Conservation (phyloP, 1,140 invertebrate genomes). For the Mamestra configurata region DNA sequence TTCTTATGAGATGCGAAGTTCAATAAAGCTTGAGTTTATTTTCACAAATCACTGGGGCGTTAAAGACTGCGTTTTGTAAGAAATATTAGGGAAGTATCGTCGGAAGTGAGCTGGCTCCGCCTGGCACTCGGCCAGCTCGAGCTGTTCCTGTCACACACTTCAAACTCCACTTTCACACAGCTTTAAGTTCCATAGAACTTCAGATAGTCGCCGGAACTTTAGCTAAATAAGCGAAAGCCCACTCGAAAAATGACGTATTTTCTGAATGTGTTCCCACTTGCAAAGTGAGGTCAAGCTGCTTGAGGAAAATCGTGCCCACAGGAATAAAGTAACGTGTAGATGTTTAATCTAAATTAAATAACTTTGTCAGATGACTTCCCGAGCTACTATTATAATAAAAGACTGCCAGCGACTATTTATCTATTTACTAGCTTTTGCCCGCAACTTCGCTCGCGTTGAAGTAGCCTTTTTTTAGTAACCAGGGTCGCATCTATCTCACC, state of each 20-base stretch:
- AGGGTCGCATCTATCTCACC: no score
- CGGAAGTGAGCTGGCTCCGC: constrained; percentile 59
- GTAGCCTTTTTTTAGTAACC: no score
- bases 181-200: not conserved
- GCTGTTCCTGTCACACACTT: constrained; percentile 50
- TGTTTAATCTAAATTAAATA: constrained; percentile 1
- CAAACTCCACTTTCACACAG: constrained; percentile 6
- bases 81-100: constrained; percentile 59
- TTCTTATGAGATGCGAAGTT: constrained; percentile 14
- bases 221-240: constrained; percentile 18
- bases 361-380: not conserved
- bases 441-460: no score
- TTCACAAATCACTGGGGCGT: constrained; percentile 48
- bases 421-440: no score
- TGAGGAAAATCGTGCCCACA: constrained; percentile 1
- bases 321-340: constrained; percentile 9
- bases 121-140: constrained; percentile 63
- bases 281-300: constrained; percentile 20
- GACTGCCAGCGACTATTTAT: not conserved
- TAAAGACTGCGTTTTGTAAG: constrained; percentile 53
- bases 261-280: constrained; percentile 17
- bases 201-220: not conserved
- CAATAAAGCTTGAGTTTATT: constrained; percentile 54
- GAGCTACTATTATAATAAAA: not conserved
- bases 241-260: constrained; percentile 11